Conservation (phyloP, 2,113 vertebrate species). For the Chamaea fasciata region DNA sequence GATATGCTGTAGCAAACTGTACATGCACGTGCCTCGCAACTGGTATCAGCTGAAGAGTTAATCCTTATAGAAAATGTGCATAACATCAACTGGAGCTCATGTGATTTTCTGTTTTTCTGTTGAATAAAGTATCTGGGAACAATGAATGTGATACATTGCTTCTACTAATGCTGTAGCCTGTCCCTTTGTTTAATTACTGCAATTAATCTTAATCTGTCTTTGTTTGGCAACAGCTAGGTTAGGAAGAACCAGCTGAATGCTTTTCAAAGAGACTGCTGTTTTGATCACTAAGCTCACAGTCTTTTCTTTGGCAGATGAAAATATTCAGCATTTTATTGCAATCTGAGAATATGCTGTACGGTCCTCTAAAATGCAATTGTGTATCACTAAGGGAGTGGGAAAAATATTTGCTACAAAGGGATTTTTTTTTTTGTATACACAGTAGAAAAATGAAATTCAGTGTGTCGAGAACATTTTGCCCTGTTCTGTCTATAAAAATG, state of each 20-base stretch:
- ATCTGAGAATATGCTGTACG: background rate
- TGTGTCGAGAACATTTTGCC: constrained; percentile 17
- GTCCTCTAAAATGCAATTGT: constrained; percentile 2
- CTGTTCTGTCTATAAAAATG: constrained; percentile 12
- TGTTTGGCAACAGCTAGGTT: constrained; percentile 44
- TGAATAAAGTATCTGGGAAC: background rate
- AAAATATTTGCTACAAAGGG: constrained; percentile 46
- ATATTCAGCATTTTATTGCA: background rate
- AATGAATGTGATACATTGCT: background rate
- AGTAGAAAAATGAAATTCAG: constrained; percentile 18
- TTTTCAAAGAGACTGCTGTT: constrained; percentile 10
- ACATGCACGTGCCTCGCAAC: background rate
- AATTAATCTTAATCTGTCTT: constrained; percentile 65
- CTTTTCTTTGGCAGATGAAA: constrained; percentile 19
- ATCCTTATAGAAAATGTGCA: background rate
- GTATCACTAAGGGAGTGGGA: background rate
- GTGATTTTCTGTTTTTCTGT: constrained; percentile 19
- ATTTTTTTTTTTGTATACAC: background rate
- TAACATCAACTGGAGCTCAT: background rate
- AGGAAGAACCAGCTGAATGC: constrained; percentile 25
- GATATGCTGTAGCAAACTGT: background rate
- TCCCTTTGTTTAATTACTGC: constrained; percentile 48
- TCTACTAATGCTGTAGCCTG: constrained; percentile 34
- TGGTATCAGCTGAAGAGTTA: background rate
- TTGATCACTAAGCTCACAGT: constrained; percentile 1